Base-by-base conservation (phyloP, 2,113 vertebrate genomes). In the Nycticebus coucang region DNA sequence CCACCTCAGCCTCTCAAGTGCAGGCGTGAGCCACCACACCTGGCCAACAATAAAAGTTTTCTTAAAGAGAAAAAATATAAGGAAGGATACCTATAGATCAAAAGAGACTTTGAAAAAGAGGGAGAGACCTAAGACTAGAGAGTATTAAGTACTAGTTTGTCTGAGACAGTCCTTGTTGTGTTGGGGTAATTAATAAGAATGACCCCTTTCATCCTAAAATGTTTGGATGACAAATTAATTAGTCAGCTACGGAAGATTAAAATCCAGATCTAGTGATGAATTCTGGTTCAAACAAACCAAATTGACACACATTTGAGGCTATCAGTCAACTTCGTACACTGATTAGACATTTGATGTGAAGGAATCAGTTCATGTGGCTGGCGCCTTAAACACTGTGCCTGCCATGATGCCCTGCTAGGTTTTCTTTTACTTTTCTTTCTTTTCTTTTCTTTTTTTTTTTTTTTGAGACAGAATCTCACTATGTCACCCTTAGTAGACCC, bases 231-330 rank as follows among this genome's bases (percentile, higher is more conserved):
- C 45, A 81, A 41, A 41, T 41, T 41, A 93, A 94, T 74, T 84
- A 35, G 79, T 94, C 28, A 55, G 0, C 13, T 30, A 64, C 14
- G 57, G 90, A 64, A 85, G 71, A 19, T 50, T 66, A 91, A 37
- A n/a, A 94, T 15, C 53, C 35, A 90, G 50, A 90, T 77, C 45
- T 79, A 89, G 37, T 84, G 64, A 87, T 91, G 87, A 95, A 88
- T 89, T 97, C 77, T 74, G 89, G 57, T 53, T 86, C 53, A 93
- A 59, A 95, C 9, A 93, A 89, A 62, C 50, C 33, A 95, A 24
- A 22, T 95, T 87, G 81, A 53, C 92, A 93, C 89, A 45, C 22
- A 62, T 50, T 80, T 83, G 71, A 33, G 55, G 74, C 8, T 85
- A 17, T 11, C 87, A 11, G 6, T 85, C 11, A 90, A 89, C 83